A percentile compares a stretch with the other conserved stretches of the same genome.
These are phyloP conservation scores for Merluccius polli DNA, from an alignment of 2,797 vertebrate genomes.

Conservation along the genomic window DNA sequence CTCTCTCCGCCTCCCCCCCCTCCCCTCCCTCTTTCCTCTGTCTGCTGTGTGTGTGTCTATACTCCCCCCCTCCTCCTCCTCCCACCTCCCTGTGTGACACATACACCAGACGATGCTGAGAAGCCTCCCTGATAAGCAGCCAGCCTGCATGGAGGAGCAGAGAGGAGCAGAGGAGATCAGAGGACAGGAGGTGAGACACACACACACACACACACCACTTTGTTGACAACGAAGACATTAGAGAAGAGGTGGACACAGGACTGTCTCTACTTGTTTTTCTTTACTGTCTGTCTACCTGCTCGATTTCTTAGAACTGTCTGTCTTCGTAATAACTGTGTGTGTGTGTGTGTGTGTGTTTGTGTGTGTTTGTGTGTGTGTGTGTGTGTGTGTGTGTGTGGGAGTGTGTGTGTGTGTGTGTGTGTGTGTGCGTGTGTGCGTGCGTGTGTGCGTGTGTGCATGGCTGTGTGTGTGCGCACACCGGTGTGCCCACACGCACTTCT, in stretches of 20 bases:
- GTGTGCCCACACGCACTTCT: not conserved
- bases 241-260: not conserved
- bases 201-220: not conserved
- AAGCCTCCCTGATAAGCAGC: constrained; percentile 53
- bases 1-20: constrained; percentile 51
- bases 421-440: not conserved
- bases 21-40: constrained; percentile 53
- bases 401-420: not conserved
- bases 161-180: not conserved
- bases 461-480: not conserved
- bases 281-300: constrained; percentile 13
- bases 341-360: not conserved
- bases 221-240: not conserved
- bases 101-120: constrained; percentile 76
- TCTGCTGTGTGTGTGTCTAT: constrained; percentile 21
- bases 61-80: constrained; percentile 60
- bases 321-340: constrained; percentile 6
- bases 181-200: constrained; percentile 3
- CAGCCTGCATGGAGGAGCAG: constrained; percentile 59
- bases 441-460: too few relatives aligned
- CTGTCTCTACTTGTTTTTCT: constrained; percentile 1
- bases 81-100: constrained; percentile 48
- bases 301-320: constrained; percentile 33
- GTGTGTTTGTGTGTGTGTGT: not conserved
- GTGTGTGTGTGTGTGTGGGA: not conserved